Conservation (phyloP, 1,140 invertebrate species). For the Drosophila miranda region DNA sequence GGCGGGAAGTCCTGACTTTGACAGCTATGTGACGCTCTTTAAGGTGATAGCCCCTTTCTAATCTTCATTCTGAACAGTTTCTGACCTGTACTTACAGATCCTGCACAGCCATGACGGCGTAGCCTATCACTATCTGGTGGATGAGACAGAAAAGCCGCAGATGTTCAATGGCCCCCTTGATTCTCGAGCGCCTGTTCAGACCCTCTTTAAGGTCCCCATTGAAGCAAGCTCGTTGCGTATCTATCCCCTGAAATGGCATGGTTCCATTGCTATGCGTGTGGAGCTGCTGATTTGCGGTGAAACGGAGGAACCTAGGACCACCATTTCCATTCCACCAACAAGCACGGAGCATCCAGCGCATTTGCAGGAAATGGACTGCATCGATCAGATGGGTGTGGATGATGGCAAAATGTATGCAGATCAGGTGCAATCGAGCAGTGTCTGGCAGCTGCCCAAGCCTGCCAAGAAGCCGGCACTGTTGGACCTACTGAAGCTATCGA, state of each 20-base stretch:
- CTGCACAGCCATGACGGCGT: constrained; percentile 87
- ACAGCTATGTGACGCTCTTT: constrained; percentile 90
- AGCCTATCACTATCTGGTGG: constrained; percentile 84
- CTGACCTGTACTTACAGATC: constrained; percentile 76
- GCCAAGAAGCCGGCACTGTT: constrained; percentile 53
- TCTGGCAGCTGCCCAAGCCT: constrained; percentile 56
- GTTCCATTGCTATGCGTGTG: constrained; percentile 87
- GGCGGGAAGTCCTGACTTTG: constrained; percentile 86
- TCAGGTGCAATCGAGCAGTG: constrained; percentile 84
- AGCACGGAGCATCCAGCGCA: constrained; percentile 48
- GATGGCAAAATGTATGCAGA: constrained; percentile 83
- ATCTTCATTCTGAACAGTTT: background rate
- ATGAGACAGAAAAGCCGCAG: constrained; percentile 82
- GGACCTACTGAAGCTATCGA: constrained; percentile 82
- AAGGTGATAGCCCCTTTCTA: constrained; percentile 68
- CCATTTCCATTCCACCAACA: constrained; percentile 19
- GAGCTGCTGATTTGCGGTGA: constrained; percentile 89
- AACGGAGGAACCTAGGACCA: constrained; percentile 6
- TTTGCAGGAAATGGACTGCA: constrained; percentile 81
- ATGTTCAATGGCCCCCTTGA: constrained; percentile 89
- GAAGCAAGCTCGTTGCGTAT: constrained; percentile 89
- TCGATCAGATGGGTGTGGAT: constrained; percentile 87
- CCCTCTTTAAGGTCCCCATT: constrained; percentile 87
- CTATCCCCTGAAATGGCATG: constrained; percentile 89
- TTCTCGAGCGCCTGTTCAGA: constrained; percentile 84